Base-by-base conservation (phyloP, 2,888 invertebrate species). In the Cantharis flavilabris region DNA sequence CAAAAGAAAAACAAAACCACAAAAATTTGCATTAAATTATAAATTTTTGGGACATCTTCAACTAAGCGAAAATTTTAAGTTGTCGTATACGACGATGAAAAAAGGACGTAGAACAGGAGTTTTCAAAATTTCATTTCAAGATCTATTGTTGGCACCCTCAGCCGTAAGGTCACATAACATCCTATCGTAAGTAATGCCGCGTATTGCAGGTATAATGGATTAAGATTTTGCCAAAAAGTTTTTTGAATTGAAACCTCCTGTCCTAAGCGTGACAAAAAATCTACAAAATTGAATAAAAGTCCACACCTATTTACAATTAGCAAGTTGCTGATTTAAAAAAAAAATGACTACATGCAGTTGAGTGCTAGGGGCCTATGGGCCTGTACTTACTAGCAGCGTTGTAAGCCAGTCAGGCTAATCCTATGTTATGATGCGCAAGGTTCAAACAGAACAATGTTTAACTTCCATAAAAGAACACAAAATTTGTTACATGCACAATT, bases 371-470 rank as follows among this genome's bases (percentile, higher is more conserved):
- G 83, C 83, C 81, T 79, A 81, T 80, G 82, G 84, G 85, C 84
- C 84, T 77, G 83, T 88, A 88, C 88, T 88, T 88, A 88, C 88
- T 86, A 86, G 85, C 83, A 80, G 80, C 80, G 85, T 82, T 82
- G 84, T 81, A 85, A 85, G 85, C 86, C 85, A 83, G 83, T 91
- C 90, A 90, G 91, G 91, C 91, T 92, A 76, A 92, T 92, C 92
- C 92, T 92, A 92, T 91, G 91, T 91, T 92, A 92, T 92, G 92
- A 91, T 91, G 92, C 92, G 93, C 91, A 93, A 87, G 92, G 92
- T 89, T 90, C 92, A 92, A 93, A 93, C 91, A 92, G 91, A 93
- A 92, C 91, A 92, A 86, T 92, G 91, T 93, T 92, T 92, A 89
- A 89, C 89, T 92, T 90, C 83, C 84, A 86, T 84, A 67, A 67